Evolutionary conservation across 2,113 vertebrate genomes (phyloP).

Genomic region (Oreamnos americanus): DNA sequence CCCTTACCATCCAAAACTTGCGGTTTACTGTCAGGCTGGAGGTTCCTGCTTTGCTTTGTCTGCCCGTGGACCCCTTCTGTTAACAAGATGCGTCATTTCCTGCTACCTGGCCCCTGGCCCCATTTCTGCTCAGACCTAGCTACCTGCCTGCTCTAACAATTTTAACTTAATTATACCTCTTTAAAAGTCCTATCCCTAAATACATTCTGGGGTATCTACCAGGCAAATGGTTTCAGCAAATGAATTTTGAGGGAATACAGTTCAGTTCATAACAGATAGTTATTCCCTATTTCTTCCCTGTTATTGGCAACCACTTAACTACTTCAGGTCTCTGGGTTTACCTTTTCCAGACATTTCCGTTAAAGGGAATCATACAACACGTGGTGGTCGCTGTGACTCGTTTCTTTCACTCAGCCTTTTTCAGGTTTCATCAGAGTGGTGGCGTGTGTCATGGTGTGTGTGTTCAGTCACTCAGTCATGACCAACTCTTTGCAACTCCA

Average conservation of each 20-base stretch:
- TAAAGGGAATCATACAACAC: not conserved
- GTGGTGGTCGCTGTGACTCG: not conserved
- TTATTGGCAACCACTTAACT: not conserved
- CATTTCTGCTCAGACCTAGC: not conserved
- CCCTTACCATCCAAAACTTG: not conserved
- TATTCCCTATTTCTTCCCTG: not conserved
- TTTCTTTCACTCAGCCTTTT: not conserved
- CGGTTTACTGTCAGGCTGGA: not conserved
- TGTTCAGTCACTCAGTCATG: not conserved
- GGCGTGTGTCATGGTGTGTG: not conserved
- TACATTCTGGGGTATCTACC: not conserved
- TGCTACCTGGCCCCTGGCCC: not conserved
- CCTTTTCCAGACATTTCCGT: not conserved
- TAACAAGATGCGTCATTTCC: not conserved
- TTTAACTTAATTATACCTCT: not conserved
- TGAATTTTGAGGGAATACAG: not conserved
- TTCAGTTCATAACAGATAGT: not conserved
- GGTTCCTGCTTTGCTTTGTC: not conserved
- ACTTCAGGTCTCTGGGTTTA: not conserved
- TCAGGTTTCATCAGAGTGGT: not conserved
- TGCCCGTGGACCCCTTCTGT: not conserved
- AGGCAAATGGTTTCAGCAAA: not conserved
- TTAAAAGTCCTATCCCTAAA: not conserved
- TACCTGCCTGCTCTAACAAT: not conserved
- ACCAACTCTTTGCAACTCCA: not conserved